Conservation (phyloP, 2,113 vertebrate species). For the Elgaria multicarinata region DNA sequence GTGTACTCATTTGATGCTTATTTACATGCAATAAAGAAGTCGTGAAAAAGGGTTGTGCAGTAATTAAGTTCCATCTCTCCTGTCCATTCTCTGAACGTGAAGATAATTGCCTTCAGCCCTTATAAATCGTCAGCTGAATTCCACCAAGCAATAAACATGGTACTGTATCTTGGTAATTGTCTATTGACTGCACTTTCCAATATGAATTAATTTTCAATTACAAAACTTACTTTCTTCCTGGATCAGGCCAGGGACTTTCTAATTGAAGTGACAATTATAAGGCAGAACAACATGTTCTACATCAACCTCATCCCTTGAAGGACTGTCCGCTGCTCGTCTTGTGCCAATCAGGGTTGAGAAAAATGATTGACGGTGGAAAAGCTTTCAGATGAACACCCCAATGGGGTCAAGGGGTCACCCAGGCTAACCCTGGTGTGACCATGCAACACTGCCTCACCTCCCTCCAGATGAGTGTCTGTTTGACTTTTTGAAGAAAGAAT, state of each 20-base stretch:
- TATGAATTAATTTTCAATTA: constrained; percentile 77
- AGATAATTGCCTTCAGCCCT: constrained; percentile 69
- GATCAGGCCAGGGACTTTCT: constrained; percentile 57
- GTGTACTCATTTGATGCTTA: constrained; percentile 57
- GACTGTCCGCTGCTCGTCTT: too few relatives aligned
- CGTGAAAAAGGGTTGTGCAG: constrained; percentile 51
- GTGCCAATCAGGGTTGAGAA: too few relatives aligned
- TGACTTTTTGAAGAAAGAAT: too few relatives aligned
- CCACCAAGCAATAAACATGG: constrained; percentile 66
- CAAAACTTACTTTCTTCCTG: constrained; percentile 48
- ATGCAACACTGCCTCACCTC: too few relatives aligned
- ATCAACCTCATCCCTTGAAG: not conserved
- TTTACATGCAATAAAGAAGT: constrained; percentile 63
- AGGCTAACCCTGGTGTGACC: too few relatives aligned
- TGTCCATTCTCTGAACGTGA: constrained; percentile 60
- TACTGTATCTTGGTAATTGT: constrained; percentile 72
- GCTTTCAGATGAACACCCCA: not conserved
- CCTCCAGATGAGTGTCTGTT: too few relatives aligned
- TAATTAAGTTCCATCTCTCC: constrained; percentile 70
- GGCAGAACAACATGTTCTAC: not conserved
- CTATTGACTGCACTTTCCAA: constrained; percentile 69
- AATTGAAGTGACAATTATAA: constrained; percentile 36
- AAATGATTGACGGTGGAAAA: not conserved
- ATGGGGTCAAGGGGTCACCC: too few relatives aligned
- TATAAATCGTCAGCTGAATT: constrained; percentile 69